Percentiles rank a stretch among this genome's conserved stretches.
These are phyloP conservation scores for Cariama cristata DNA, from an alignment of 2,113 vertebrate species.

Conservation along the genomic window DNA sequence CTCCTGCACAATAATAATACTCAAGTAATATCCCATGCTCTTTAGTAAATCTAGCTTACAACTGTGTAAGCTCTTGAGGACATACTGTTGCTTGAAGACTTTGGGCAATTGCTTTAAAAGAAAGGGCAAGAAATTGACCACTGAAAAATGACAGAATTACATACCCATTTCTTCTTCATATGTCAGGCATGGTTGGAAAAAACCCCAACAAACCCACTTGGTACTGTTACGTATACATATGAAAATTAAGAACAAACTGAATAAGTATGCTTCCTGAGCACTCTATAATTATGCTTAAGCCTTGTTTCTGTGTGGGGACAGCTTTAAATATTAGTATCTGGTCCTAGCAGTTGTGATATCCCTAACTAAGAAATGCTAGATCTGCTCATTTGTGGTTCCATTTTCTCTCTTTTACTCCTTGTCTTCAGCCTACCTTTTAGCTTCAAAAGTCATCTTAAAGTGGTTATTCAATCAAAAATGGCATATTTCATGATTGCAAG, in stretches of 20 bases:
- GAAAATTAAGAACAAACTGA: not conserved
- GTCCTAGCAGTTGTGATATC: not conserved
- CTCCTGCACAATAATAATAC: not conserved
- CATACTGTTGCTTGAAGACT: not conserved
- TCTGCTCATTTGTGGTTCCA: not conserved
- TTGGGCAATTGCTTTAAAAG: not conserved
- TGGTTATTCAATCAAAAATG: not conserved
- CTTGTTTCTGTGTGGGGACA: not conserved
- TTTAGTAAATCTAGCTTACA: not conserved
- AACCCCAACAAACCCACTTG: not conserved
- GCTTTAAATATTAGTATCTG: not conserved
- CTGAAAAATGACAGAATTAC: not conserved
- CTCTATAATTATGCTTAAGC: not conserved
- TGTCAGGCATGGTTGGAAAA: not conserved
- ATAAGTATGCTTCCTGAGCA: not conserved
- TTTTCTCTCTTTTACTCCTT: not conserved
- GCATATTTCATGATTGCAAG: not conserved
- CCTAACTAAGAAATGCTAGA: not conserved
- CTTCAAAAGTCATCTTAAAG: not conserved
- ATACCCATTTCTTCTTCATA: not conserved
- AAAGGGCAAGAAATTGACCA: not conserved
- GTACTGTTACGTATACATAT: not conserved
- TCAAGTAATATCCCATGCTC: not conserved
- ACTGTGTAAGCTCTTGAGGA: not conserved
- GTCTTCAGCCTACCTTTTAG: not conserved